Conservation (phyloP, 2,797 vertebrate species). For the Epinephelus coioides region DNA sequence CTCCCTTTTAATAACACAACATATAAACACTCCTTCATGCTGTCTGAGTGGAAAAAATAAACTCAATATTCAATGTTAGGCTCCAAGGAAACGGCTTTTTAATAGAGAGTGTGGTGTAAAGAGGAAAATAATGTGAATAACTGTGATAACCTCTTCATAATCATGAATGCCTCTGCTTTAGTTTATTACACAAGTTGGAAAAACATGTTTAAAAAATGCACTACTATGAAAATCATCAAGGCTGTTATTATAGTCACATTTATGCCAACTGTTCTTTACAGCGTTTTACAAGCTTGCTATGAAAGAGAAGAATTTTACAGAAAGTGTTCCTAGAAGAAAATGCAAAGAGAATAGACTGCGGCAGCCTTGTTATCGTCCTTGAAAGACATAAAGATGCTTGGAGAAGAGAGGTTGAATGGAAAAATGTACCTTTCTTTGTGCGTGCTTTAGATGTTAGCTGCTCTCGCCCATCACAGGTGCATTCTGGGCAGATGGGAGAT, state of each 20-base stretch:
- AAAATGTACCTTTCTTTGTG: slow-evolving; percentile 39
- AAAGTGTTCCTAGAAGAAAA: slow-evolving; percentile 9
- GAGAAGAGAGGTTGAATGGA: slow-evolving; percentile 16
- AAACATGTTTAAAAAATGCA: slow-evolving; percentile 24
- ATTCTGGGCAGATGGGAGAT: slow-evolving; percentile 49
- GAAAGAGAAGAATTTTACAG: slow-evolving; percentile 38
- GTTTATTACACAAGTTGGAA: slow-evolving; percentile 49
- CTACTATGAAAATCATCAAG: slow-evolving; percentile 25
- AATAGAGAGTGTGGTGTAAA: slow-evolving; percentile 47
- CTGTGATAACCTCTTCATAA: slow-evolving; percentile 37
- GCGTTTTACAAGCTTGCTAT: not conserved
- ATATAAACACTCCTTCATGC: slow-evolving; percentile 76
- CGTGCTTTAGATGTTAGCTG: slow-evolving; percentile 18
- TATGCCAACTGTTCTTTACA: slow-evolving; percentile 44
- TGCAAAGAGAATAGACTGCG: slow-evolving; percentile 10
- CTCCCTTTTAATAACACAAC: slow-evolving; percentile 80
- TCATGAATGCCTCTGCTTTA: slow-evolving; percentile 18
- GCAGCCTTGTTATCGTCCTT: not conserved
- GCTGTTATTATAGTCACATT: slow-evolving; percentile 39
- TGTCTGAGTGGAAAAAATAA: slow-evolving; percentile 67
- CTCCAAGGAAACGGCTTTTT: slow-evolving; percentile 64
- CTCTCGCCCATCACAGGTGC: slow-evolving; percentile 50
- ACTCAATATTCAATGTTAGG: slow-evolving; percentile 59
- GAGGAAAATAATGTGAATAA: slow-evolving; percentile 48
- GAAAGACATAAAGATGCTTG: not conserved